A percentile compares a stretch with the other conserved stretches of the same genome.
Evolutionary conservation across 2,113 vertebrate genomes (phyloP).

Genomic region (Melanostigma gelatinosum): DNA sequence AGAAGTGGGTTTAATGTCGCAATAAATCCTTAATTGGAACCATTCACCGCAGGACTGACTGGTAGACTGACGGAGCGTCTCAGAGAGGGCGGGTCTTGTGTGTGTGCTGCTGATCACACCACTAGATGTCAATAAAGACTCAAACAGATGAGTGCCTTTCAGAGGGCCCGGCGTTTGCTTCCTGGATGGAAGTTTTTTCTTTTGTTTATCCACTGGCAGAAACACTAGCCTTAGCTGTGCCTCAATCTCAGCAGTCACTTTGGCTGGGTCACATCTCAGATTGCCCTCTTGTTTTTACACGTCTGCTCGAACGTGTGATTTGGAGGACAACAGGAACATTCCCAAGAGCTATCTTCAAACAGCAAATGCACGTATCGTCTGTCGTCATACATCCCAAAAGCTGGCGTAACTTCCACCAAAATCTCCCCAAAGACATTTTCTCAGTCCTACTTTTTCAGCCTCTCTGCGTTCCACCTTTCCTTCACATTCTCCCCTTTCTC

Average conservation of each 20-base stretch:
- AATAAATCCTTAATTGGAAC: conserved; percentile 45
- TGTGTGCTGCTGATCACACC: conserved; percentile 20
- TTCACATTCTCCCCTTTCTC: conserved; percentile 53
- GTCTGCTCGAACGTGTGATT: conserved; percentile 19
- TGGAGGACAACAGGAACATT: background rate
- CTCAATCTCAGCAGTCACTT: conserved; percentile 34
- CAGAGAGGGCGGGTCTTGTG: background rate
- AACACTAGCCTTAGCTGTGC: conserved; percentile 19
- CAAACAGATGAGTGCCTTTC: background rate
- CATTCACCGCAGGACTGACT: conserved; percentile 11
- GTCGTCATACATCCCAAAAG: conserved; percentile 23
- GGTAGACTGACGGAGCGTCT: background rate
- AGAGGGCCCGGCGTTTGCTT: conserved; percentile 14
- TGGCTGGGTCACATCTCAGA: conserved; percentile 26
- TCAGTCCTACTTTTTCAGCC: conserved; percentile 32
- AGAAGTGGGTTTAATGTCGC: conserved; percentile 18
- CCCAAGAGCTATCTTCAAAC: background rate
- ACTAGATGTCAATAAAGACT: conserved; percentile 68
- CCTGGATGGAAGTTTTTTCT: conserved; percentile 43
- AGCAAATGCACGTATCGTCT: background rate
- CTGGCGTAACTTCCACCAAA: conserved; percentile 38
- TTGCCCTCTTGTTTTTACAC: conserved; percentile 13
- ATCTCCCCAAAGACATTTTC: conserved; percentile 43
- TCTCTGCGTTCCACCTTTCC: conserved; percentile 51
- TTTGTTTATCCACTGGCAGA: conserved; percentile 59